Percentiles rank a stretch among this genome's conserved stretches.
Conservation (phyloP, 2,888 invertebrate species). For the Drosophila mercatorum region DNA sequence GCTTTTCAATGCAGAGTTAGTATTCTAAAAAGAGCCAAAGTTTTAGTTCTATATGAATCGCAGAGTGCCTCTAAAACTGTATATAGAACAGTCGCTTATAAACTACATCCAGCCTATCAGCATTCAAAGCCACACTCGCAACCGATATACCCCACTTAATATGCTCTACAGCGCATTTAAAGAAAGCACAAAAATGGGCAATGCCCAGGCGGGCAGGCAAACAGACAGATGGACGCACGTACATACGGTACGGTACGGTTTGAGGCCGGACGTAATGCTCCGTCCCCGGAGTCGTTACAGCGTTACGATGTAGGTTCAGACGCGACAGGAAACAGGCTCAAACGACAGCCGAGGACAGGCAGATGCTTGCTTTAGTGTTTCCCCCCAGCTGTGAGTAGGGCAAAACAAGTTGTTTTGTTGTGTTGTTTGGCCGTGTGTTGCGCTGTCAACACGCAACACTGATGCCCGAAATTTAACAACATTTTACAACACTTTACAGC, state of each 20-base stretch:
- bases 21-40: neutral
- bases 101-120: neutral
- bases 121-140: neutral
- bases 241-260: neutral
- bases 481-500: conserved; percentile 54
- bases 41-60: no score
- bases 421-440: conserved; percentile 24
- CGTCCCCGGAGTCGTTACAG: conserved; percentile 42
- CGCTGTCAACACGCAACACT: conserved; percentile 56
- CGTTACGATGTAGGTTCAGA: conserved; percentile 30
- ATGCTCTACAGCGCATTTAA: neutral
- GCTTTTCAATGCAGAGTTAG: neutral
- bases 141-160: neutral
- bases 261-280: conserved; percentile 10
- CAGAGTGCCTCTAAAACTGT: neutral
- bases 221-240: neutral
- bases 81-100: neutral
- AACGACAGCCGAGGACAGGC: conserved; percentile 52
- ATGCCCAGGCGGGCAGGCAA: conserved; percentile 5
- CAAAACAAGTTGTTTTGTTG: conserved; percentile 39
- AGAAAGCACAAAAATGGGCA: conserved; percentile 50
- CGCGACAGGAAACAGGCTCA: conserved; percentile 72
- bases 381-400: conserved; percentile 37
- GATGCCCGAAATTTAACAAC: conserved; percentile 63
- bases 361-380: conserved; percentile 4